phyloP scores from a whole-genome alignment of 37 sponge, comb jelly and placozoan species.

The Cliona cf. orientalis region DNA sequence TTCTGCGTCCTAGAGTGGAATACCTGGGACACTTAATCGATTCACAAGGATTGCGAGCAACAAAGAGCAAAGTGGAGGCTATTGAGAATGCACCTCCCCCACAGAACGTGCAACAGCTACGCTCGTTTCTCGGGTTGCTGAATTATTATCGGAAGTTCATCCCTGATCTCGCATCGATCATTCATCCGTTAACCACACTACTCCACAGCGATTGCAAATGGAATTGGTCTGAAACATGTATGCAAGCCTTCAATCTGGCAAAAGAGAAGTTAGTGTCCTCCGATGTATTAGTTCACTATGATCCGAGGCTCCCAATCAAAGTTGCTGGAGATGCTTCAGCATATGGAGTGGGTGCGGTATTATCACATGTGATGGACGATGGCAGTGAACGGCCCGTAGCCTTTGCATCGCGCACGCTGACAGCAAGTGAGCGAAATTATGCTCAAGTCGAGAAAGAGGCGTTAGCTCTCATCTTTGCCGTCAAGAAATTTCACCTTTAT shows the following conservation, averaged over 20 bases:
- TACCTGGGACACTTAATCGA: conserved; percentile 42
- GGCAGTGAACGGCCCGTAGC: conserved; percentile 57
- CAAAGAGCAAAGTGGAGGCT: conserved; percentile 3
- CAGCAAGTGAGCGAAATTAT: conserved; percentile 50
- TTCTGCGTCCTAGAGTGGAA: conserved; percentile 12
- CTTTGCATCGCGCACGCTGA: conserved; percentile 61
- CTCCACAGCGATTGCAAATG: background rate
- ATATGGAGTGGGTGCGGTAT: conserved; percentile 49
- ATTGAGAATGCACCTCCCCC: conserved; percentile 15
- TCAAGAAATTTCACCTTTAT: conserved; percentile 65
- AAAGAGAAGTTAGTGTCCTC: conserved; percentile 5
- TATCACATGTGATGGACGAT: conserved; percentile 50
- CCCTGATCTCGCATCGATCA: background rate
- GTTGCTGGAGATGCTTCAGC: conserved; percentile 53
- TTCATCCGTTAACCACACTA: conserved; percentile 8
- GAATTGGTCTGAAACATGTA: conserved; percentile 2
- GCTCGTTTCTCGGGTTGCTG: conserved; percentile 38
- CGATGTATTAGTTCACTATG: conserved; percentile 40
- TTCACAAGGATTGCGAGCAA: conserved; percentile 12
- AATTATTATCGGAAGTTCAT: conserved; percentile 50
- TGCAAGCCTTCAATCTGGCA: background rate
- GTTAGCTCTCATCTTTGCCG: conserved; percentile 37
- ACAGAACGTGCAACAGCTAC: conserved; percentile 28
- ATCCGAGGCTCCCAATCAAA: conserved; percentile 3
- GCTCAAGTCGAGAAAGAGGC: conserved; percentile 68